Evolutionary conservation across 2,888 invertebrate genomes (phyloP), one percentile per base, ranked within the genome.

Genomic region (Drosophila percnosoma): DNA sequence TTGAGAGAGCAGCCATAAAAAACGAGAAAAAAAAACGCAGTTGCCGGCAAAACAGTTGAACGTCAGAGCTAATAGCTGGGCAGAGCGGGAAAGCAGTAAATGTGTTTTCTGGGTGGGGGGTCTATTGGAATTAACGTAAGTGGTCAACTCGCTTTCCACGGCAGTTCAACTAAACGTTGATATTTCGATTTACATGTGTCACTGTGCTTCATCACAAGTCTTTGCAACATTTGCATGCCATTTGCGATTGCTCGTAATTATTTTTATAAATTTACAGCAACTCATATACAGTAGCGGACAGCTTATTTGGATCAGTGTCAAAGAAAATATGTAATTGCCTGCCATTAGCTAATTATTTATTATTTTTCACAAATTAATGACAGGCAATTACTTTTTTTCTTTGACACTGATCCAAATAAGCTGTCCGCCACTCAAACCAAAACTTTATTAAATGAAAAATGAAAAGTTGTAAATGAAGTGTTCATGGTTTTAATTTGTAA

Each of bases 1-100:
- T 89, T 21, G 96, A 95, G 7, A 96, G 71, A 96, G 71, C 18
- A 95, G 93, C 95, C 96, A 96, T 2, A 96, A 48, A 18, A 54
- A 42, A 6, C 21, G 42, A 42, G 3, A 29, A 51, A 42, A 49
- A 49, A 51, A 42, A 33, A 45, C 24, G 52, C 53, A 10, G 38
- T 33, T 31, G 15, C 27, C 31, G 49, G 54, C 66, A 55, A 65
- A 65, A 65, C 29, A 45, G 24, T 53, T 59, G 15, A 38, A 34
- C 0, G 95, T 94, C 80, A 96, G 91, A 2, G 95, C 95, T 33
- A 96, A 91, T 27, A 27, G 27, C 27, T 13, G 27, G 18, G 1
- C 6, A 18, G 36, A 53, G 13, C n/a, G 15, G 8, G 27, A 55
- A 45, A 45, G 45, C 15, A 15, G 15, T 45, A 15, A 45, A 15